phyloP scores from a whole-genome alignment of 1,140 invertebrate species.

The Harpegnathos saltator region DNA sequence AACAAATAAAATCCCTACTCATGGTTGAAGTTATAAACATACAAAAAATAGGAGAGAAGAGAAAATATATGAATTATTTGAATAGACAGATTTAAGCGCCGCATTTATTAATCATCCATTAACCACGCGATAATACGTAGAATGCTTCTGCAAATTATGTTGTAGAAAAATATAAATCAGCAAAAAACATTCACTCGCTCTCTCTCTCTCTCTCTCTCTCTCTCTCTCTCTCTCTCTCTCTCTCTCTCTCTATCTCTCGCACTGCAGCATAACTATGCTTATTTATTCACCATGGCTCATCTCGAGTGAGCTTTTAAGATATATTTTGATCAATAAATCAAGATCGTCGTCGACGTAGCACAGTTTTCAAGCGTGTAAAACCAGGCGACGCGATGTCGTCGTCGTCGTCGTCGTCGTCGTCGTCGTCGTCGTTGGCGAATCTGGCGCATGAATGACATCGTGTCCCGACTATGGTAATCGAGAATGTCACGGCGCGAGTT shows the following conservation, averaged over 20 bases:
- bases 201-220: no score
- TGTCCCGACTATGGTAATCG: conserved; percentile 6
- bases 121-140: no score
- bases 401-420: background rate
- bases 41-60: no score
- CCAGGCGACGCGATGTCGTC: background rate
- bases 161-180: background rate
- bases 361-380: background rate
- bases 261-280: no score
- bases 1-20: no score
- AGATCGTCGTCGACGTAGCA: background rate
- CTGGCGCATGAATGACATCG: conserved; percentile 5
- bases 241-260: no score
- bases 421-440: background rate
- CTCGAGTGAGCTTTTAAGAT: background rate
- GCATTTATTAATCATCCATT: no score
- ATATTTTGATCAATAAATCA: background rate
- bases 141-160: conserved; percentile 1
- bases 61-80: no score
- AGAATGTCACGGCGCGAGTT: conserved; percentile 24
- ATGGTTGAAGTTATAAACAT: no score
- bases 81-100: no score
- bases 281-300: background rate
- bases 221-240: no score
- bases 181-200: no score